Evolutionary conservation across 1,140 invertebrate species (phyloP).

Genomic region (Drosophila punjabiensis): DNA sequence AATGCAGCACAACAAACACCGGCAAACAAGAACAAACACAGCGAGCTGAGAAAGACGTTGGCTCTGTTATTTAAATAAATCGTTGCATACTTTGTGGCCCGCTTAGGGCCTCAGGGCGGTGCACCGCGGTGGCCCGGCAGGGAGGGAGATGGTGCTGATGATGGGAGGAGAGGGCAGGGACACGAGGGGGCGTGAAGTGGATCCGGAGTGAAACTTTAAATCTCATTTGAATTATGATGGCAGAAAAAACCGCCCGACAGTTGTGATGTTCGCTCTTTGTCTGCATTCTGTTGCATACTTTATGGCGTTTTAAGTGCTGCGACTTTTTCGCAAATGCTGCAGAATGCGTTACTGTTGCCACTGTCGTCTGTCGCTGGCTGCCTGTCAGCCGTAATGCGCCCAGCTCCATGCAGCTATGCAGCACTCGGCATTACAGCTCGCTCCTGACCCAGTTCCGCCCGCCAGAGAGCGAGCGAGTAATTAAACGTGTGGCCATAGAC

Average conservation of each 20-base stretch:
- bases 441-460: conserved; percentile 52
- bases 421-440: conserved; percentile 35
- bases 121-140: neutral
- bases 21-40: conserved; percentile 34
- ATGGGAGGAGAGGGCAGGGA: neutral
- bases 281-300: conserved; percentile 73
- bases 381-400: conserved; percentile 53
- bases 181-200: neutral
- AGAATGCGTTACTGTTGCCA: conserved; percentile 55
- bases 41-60: conserved; percentile 58
- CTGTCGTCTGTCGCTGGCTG: conserved; percentile 53
- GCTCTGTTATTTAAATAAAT: conserved; percentile 80
- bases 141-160: neutral
- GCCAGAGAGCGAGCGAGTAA: conserved; percentile 26
- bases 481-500: conserved; percentile 46
- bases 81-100: conserved; percentile 77
- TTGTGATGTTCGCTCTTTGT: conserved; percentile 62
- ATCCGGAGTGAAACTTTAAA: conserved; percentile 63
- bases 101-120: conserved; percentile 11
- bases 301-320: conserved; percentile 75
- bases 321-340: conserved; percentile 53
- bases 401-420: conserved; percentile 28
- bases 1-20: conserved; percentile 49
- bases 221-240: conserved; percentile 82
- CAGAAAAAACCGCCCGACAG: conserved; percentile 63